Conservation (phyloP, 92 coral and sea anemone genomes). For the Parazoanthus darwini region DNA sequence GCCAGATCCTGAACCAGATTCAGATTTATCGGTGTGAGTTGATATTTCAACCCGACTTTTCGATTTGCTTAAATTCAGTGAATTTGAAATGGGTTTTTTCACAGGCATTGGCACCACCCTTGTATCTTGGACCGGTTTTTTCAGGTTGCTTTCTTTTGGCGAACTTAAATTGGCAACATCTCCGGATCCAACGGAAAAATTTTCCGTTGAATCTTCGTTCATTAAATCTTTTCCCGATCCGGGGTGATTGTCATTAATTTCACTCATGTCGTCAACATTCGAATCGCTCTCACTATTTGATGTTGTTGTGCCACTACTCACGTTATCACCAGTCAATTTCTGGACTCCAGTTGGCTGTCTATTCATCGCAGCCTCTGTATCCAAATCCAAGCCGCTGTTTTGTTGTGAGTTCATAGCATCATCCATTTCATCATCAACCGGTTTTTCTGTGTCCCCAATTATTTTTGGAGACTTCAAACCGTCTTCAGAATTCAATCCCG, state of each 20-base stretch:
- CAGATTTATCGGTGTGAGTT: not conserved
- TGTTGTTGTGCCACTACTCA: not conserved
- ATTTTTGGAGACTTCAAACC: constrained; percentile 9
- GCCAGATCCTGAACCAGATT: constrained; percentile 6
- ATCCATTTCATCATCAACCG: constrained; percentile 14
- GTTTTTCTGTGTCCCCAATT: constrained; percentile 35
- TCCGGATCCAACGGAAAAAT: not conserved
- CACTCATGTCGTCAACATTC: not conserved
- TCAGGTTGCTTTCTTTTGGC: not conserved
- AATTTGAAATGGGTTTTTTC: not conserved
- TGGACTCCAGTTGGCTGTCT: not conserved
- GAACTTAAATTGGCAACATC: not conserved
- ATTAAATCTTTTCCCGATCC: not conserved
- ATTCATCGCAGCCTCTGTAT: constrained; percentile 1
- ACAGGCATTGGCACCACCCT: not conserved
- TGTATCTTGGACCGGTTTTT: not conserved
- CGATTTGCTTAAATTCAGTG: not conserved
- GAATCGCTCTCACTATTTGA: not conserved
- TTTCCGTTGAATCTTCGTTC: not conserved
- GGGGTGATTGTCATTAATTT: not conserved
- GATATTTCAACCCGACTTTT: too few relatives aligned
- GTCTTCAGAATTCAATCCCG: not conserved
- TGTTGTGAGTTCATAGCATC: constrained; percentile 24
- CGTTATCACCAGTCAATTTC: not conserved
- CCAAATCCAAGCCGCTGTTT: constrained; percentile 23